Evolutionary conservation across 2,113 vertebrate genomes (phyloP), one percentile per base, ranked within the genome.

Genomic region (Bubo scandiacus): DNA sequence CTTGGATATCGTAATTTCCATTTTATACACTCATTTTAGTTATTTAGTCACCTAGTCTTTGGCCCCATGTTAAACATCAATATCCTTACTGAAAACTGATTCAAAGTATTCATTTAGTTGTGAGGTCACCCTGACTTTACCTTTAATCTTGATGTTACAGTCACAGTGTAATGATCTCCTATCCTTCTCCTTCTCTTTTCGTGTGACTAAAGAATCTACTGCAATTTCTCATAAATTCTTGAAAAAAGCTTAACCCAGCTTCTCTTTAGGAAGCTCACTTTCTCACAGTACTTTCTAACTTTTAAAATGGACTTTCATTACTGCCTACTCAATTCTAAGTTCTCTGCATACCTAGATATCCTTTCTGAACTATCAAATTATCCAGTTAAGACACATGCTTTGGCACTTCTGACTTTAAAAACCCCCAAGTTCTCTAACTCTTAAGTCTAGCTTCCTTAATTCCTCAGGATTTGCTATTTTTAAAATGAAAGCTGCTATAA

Each of bases 371-470:
- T 59, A 55, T 11, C 4, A 51, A 11, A 78, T 63, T 54, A 73
- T 34, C 40, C 40, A 83, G 5, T 70, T 91, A 63, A 84, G 22
- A 58, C 19, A 79, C 2, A 92, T 78, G 2, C 6, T 84, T 86
- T 77, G 70, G 25, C 20, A n/a, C 5, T 67, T 84, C 62, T 65
- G 9, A 47, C 18, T 65, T 45, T 18, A 54, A 71, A 34, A 57
- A 0, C 0, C 0, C 4, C 6, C 11, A 73, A 75, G 9, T 47
- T 38, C 38, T 71, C 42, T 15, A 49, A 7, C 10, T 45, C 25
- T 71, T 25, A 71, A 63, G 10, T 23, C 68, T 83, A 91, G 21
- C 29, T 81, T 83, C 11, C 9, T 88, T 73, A 78, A 74, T 62
- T 87, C 34, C 25, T 58, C 10, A 63, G 14, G 91, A 85, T 74